Conservation (phyloP, 2,113 vertebrate species). For the Orcinus orca region DNA sequence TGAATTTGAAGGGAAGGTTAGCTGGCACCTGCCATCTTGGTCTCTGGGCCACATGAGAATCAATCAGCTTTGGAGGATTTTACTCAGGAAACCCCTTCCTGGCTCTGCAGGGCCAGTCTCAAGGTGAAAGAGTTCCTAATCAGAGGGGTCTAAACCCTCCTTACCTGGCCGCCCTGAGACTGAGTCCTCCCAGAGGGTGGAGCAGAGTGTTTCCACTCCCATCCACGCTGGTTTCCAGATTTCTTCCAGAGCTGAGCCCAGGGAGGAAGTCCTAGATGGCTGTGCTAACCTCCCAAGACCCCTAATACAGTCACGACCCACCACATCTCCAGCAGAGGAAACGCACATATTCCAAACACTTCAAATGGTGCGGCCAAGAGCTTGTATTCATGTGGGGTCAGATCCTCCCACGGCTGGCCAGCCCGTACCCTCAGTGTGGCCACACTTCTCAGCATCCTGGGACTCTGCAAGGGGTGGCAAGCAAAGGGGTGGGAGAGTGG, state of each 20-base stretch:
- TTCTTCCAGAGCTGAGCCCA: neutral
- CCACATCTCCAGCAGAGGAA: neutral
- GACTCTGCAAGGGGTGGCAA: neutral
- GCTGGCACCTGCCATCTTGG: neutral
- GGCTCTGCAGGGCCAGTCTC: neutral
- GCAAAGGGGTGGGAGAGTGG: neutral
- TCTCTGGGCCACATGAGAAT: neutral
- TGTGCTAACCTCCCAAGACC: neutral
- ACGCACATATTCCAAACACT: neutral
- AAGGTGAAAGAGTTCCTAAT: neutral
- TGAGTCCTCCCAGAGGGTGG: neutral
- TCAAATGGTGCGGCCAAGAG: neutral
- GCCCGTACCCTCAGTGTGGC: neutral
- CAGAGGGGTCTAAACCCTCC: fast-evolving
- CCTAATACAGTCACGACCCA: fast-evolving
- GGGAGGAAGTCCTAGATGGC: neutral
- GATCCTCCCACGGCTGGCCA: neutral
- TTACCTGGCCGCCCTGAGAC: neutral
- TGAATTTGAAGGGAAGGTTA: neutral
- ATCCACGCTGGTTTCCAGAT: fast-evolving
- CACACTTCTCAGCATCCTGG: neutral
- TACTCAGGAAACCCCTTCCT: neutral
- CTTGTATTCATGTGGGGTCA: fast-evolving
- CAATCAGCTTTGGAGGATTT: neutral
- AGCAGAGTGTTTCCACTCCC: neutral